Conservation (phyloP, 2,797 vertebrate genomes). For the Cyprinodon diabolis region DNA sequence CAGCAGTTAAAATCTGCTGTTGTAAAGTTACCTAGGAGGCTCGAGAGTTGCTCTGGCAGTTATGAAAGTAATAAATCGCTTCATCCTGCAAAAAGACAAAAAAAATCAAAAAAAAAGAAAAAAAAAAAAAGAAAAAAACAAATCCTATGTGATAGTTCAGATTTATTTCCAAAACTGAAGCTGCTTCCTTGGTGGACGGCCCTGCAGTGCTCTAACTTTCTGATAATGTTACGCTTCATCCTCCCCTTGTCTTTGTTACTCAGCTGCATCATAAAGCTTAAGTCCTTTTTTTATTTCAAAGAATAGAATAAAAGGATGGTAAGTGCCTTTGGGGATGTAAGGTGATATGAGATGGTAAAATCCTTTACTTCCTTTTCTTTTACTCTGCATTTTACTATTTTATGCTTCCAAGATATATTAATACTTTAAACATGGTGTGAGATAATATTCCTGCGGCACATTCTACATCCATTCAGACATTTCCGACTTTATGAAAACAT, state of each 20-base stretch:
- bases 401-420: slow-evolving; percentile 62
- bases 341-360: slow-evolving; percentile 43
- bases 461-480: slow-evolving; percentile 25
- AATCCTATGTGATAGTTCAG: slow-evolving; percentile 31
- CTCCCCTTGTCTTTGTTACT: slow-evolving; percentile 61
- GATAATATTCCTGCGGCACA: slow-evolving; percentile 38
- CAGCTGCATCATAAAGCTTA: slow-evolving; percentile 75
- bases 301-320: slow-evolving; percentile 76
- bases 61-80: slow-evolving; percentile 71
- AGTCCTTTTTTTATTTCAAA: slow-evolving; percentile 66
- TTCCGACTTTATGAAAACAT: slow-evolving; percentile 60
- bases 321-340: slow-evolving; percentile 60
- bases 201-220: slow-evolving; percentile 63
- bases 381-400: neutral
- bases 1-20: slow-evolving; percentile 25
- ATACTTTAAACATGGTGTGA: slow-evolving; percentile 34
- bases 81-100: slow-evolving; percentile 21
- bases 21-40: slow-evolving; percentile 42
- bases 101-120: neutral
- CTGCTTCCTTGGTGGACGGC: slow-evolving; percentile 44
- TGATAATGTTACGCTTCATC: slow-evolving; percentile 72
- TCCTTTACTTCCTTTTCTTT: slow-evolving; percentile 21
- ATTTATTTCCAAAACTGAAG: slow-evolving; percentile 56
- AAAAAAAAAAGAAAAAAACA: slow-evolving; percentile 14
- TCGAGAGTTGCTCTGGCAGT: slow-evolving; percentile 43